Evolutionary conservation across 2,797 vertebrate genomes (phyloP).

Genomic region (Liasis olivaceus): DNA sequence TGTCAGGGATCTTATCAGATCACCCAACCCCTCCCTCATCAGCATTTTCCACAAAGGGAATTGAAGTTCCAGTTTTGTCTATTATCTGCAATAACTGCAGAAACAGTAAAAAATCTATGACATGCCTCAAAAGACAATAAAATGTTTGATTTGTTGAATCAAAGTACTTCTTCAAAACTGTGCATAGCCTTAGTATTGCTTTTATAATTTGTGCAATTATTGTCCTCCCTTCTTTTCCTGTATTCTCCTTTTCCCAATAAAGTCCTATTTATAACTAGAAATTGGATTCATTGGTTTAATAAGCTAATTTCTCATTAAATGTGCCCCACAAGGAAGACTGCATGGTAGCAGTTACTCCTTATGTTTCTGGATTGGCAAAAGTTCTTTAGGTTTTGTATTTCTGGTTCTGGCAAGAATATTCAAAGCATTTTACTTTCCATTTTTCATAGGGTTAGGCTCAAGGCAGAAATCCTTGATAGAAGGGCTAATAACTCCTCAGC

Average conservation of each 20-base stretch:
- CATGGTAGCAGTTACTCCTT: neutral
- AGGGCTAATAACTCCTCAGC: neutral
- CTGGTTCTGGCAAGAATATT: neutral
- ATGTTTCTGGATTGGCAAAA: neutral
- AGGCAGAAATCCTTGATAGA: neutral
- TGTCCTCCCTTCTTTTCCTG: neutral
- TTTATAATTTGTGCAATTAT: neutral
- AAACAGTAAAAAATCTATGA: neutral
- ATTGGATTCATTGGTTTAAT: neutral
- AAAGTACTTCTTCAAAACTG: neutral
- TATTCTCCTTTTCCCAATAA: neutral
- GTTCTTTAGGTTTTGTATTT: neutral
- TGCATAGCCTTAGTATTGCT: neutral
- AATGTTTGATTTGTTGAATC: neutral
- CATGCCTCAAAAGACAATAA: neutral
- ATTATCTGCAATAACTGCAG: neutral
- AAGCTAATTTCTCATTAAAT: neutral
- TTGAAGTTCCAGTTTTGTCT: neutral
- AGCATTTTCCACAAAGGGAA: neutral
- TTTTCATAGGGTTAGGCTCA: neutral
- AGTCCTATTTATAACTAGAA: neutral
- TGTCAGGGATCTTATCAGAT: neutral
- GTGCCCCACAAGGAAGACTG: neutral
- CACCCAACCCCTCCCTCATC: neutral
- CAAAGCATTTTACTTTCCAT: neutral